These are phyloP conservation scores for Lamellibrachia luymesi DNA, from an alignment of 1,140 invertebrate genomes.

Conservation along the genomic window DNA sequence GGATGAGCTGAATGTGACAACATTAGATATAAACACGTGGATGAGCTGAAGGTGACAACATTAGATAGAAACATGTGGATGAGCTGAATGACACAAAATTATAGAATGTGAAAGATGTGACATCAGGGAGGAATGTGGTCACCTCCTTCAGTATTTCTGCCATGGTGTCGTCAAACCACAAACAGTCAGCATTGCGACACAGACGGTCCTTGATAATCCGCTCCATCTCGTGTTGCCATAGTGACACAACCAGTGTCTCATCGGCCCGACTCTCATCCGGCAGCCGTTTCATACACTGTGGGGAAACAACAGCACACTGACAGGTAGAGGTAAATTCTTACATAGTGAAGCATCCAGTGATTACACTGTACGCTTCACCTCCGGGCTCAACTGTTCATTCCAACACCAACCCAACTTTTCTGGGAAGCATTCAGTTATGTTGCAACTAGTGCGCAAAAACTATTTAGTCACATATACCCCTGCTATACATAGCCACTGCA, in stretches of 20 bases:
- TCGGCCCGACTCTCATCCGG: conserved; percentile 53
- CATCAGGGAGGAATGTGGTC: conserved; percentile 10
- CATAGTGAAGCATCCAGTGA: neutral
- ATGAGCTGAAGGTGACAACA: too few species aligned
- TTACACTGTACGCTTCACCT: neutral
- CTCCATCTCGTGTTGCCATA: conserved; percentile 54
- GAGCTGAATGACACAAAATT: too few species aligned
- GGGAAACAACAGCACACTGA: neutral
- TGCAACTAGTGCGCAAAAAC: too few species aligned
- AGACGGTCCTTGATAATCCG: conserved; percentile 51
- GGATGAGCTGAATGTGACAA: too few species aligned
- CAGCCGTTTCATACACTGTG: conserved; percentile 47
- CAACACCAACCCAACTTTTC: neutral
- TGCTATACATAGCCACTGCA: too few species aligned
- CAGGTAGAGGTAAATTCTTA: too few species aligned
- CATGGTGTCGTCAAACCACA: conserved; percentile 51
- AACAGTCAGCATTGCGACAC: conserved; percentile 44
- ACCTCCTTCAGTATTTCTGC: conserved; percentile 41
- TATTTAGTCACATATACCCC: too few species aligned
- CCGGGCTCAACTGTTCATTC: neutral
- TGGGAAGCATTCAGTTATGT: neutral
- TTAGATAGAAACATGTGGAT: too few species aligned
- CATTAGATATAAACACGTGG: too few species aligned
- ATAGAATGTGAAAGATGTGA: neutral
- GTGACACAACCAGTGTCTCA: conserved; percentile 48